phyloP scores from a whole-genome alignment of 2,888 invertebrate genomes.

The Xanthorhoe designata region DNA sequence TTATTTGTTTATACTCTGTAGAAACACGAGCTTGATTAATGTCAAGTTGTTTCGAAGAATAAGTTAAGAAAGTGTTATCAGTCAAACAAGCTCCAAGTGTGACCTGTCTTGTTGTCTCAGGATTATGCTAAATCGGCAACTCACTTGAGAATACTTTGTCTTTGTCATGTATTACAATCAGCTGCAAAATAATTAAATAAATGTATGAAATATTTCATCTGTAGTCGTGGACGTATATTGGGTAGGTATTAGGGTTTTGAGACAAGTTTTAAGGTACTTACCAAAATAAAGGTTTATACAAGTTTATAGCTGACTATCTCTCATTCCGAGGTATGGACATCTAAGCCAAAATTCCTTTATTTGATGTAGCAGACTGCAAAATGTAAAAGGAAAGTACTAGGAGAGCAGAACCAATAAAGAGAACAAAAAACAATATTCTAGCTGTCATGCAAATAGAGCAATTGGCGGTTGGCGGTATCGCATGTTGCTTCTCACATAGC shows the following conservation, averaged over 20 bases:
- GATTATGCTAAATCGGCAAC: background rate
- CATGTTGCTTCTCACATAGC: background rate
- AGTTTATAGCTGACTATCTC: too few species aligned
- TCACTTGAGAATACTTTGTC: background rate
- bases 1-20: background rate
- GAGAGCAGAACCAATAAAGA: background rate
- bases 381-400: background rate
- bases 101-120: background rate
- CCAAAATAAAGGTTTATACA: too few species aligned
- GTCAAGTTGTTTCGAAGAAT: background rate
- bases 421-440: background rate
- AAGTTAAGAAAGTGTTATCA: background rate
- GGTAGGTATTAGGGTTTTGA: too few species aligned
- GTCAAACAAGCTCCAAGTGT: background rate
- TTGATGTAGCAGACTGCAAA: too few species aligned
- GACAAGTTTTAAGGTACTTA: too few species aligned
- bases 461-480: background rate
- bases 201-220: too few species aligned
- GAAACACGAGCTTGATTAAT: background rate
- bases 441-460: background rate
- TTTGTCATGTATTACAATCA: background rate
- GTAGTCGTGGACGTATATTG: too few species aligned
- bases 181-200: background rate
- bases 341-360: too few species aligned
- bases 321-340: too few species aligned